These are phyloP conservation scores for Drosophila melanocephala DNA, from an alignment of 2,888 invertebrate genomes.

Conservation along the genomic window DNA sequence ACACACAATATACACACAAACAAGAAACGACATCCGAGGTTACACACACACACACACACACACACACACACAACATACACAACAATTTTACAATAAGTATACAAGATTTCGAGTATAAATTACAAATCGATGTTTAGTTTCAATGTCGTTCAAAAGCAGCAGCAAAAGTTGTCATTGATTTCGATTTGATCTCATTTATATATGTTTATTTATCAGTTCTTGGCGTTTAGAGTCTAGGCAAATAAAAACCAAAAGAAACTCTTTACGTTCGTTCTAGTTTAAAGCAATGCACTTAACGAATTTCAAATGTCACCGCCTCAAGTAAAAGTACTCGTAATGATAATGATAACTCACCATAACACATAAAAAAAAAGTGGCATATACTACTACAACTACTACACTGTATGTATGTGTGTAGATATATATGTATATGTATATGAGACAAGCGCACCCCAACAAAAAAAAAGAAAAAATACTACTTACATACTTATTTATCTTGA, in stretches of 20 bases:
- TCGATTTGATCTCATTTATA: neutral
- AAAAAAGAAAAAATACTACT: conserved; percentile 16
- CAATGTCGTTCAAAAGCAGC: conserved; percentile 66
- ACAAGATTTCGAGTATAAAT: conserved; percentile 31
- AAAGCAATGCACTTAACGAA: conserved; percentile 70
- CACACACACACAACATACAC: conserved; percentile 19
- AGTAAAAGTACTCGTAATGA: conserved; percentile 63
- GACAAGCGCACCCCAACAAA: conserved; percentile 51
- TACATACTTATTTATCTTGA: conserved; percentile 20
- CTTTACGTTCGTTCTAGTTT: conserved; percentile 30
- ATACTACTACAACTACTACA: conserved; percentile 32
- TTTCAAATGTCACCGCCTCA: conserved; percentile 64
- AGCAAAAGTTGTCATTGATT: conserved; percentile 23
- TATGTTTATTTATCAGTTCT: conserved; percentile 4
- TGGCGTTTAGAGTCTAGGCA: conserved; percentile 31
- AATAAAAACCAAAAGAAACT: conserved; percentile 2
- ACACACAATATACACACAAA: conserved; percentile 28
- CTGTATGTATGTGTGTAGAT: conserved; percentile 48
- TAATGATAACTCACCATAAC: conserved; percentile 68
- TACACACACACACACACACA: conserved; percentile 36
- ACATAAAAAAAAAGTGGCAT: conserved; percentile 40
- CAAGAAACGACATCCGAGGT: conserved; percentile 23
- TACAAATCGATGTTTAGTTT: conserved; percentile 78
- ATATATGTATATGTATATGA: conserved; percentile 32
- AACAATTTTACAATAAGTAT: conserved; percentile 28